A percentile compares a stretch with the other conserved stretches of the same genome.
Conservation (phyloP, 2,797 vertebrate genomes). For the Lepilemur ruficaudatus region DNA sequence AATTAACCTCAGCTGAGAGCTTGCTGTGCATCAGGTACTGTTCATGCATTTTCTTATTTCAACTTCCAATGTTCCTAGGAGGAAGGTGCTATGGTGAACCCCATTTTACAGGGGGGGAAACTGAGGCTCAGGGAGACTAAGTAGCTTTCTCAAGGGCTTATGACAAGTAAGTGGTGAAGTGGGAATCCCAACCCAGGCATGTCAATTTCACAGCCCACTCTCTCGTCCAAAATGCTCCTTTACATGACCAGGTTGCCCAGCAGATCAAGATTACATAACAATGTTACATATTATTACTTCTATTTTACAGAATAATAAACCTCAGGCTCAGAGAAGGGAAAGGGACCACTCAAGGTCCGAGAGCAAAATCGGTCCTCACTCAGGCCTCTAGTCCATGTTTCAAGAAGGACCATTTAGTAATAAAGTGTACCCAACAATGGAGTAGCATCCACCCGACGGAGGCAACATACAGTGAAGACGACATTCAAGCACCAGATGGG, state of each 20-base stretch:
- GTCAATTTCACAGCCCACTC: not conserved
- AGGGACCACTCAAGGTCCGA: not conserved
- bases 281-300: not conserved
- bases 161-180: not conserved
- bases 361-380: not conserved
- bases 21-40: not conserved
- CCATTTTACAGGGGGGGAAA: not conserved
- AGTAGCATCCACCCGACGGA: not conserved
- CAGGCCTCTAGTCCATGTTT: not conserved
- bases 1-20: not conserved
- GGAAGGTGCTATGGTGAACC: not conserved
- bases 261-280: not conserved
- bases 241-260: not conserved
- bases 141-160: not conserved
- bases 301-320: not conserved
- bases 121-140: not conserved
- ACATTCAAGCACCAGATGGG: not conserved
- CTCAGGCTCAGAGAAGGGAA: not conserved
- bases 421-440: not conserved
- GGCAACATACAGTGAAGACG: not conserved
- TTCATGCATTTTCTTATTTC: not conserved
- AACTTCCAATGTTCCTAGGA: not conserved
- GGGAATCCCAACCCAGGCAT: not conserved
- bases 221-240: not conserved
- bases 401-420: not conserved